Evolutionary conservation across 2,797 vertebrate species (phyloP).

Genomic region (Oreonectes daqikongensis): DNA sequence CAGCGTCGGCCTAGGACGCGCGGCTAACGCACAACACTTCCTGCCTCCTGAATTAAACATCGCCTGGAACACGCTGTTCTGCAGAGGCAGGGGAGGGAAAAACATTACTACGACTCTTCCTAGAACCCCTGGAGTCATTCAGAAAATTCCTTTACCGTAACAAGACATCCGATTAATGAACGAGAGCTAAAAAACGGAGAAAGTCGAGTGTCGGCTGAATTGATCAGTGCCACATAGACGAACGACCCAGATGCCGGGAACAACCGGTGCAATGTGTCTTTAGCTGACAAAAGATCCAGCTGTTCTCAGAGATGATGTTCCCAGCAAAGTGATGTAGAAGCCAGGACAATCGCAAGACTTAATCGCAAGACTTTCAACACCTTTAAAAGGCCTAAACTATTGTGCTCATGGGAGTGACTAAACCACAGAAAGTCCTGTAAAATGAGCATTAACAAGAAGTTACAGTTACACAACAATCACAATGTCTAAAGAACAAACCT

Average conservation of each 20-base stretch:
- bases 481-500: not conserved
- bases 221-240: slow-evolving; percentile 21
- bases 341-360: too few species aligned
- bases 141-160: slow-evolving; percentile 45
- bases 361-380: not conserved
- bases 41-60: slow-evolving; percentile 77
- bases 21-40: slow-evolving; percentile 68
- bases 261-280: slow-evolving; percentile 29
- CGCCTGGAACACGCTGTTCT: slow-evolving; percentile 61
- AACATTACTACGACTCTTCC: slow-evolving; percentile 39
- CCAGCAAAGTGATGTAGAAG: not conserved
- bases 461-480: slow-evolving; percentile 22
- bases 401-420: slow-evolving; percentile 13
- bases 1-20: slow-evolving; percentile 44
- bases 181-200: slow-evolving; percentile 11
- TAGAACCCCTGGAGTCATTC: slow-evolving; percentile 35
- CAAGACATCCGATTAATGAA: slow-evolving; percentile 44
- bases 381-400: slow-evolving; percentile 18
- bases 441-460: slow-evolving; percentile 11
- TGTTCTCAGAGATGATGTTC: slow-evolving; percentile 19
- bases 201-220: slow-evolving; percentile 26
- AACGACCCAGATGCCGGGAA: slow-evolving; percentile 21
- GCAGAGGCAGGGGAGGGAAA: slow-evolving; percentile 46
- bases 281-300: slow-evolving; percentile 36
- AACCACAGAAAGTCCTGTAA: slow-evolving; percentile 5